Evolutionary conservation across 1,140 invertebrate genomes (phyloP).

Genomic region (Hypsibius dujardini): DNA sequence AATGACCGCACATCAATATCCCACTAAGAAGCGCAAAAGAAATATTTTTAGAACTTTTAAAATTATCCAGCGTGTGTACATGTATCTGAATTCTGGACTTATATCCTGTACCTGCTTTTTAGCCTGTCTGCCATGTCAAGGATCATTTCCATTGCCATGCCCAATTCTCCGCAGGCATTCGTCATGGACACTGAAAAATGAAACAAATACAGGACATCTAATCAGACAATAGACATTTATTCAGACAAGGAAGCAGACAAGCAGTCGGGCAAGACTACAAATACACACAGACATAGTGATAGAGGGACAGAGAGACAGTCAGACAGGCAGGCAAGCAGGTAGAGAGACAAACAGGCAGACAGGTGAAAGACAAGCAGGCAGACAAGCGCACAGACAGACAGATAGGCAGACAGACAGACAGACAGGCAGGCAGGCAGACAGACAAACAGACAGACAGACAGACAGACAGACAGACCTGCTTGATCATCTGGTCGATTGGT

Average conservation of each 20-base stretch:
- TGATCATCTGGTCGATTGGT: slow-evolving; percentile 7
- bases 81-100: too few species aligned
- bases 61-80: neutral
- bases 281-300: neutral
- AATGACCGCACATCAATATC: slow-evolving; percentile 11
- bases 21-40: slow-evolving; percentile 15
- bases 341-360: neutral
- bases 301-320: too few species aligned
- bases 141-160: slow-evolving; percentile 7
- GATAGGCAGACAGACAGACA: neutral
- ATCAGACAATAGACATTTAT: neutral
- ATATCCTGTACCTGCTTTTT: slow-evolving; percentile 1
- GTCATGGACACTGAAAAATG: neutral
- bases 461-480: neutral
- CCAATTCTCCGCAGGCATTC: neutral
- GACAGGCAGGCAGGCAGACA: neutral
- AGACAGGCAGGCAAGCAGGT: too few species aligned
- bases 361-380: neutral
- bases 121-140: neutral
- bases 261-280: neutral
- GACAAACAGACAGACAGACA: neutral
- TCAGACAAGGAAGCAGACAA: neutral
- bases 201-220: neutral
- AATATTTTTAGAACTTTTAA: neutral
- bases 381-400: neutral